A percentile compares a stretch with the other conserved stretches of the same genome.
Conservation (phyloP, 2,797 vertebrate species). For the Scarus forsteni region DNA sequence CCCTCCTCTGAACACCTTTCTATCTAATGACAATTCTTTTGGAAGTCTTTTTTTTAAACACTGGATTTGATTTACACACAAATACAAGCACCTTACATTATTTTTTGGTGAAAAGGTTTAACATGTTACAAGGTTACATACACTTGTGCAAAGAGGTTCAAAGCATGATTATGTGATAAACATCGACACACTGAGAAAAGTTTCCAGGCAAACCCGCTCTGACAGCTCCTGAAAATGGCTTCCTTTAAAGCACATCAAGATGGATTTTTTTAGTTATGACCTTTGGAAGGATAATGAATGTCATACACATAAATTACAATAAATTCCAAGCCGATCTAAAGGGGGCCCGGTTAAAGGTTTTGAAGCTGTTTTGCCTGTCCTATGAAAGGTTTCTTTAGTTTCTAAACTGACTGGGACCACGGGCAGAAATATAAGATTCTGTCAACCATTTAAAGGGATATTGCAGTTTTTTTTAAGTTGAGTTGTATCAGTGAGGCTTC, state of each 20-base stretch:
- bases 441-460: too few species aligned
- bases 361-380: too few species aligned
- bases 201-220: constrained; percentile 49
- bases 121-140: constrained; percentile 57
- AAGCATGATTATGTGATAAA: constrained; percentile 61
- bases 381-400: too few species aligned
- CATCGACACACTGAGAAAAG: constrained; percentile 32
- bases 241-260: constrained; percentile 16
- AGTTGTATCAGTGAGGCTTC: too few species aligned
- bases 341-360: too few species aligned
- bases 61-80: constrained; percentile 69
- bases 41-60: constrained; percentile 64
- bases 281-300: constrained; percentile 28
- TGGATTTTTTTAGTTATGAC: constrained; percentile 27
- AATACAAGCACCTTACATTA: constrained; percentile 65
- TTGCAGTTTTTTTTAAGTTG: too few species aligned
- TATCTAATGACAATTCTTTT: constrained; percentile 21
- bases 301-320: constrained; percentile 30
- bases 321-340: constrained; percentile 8
- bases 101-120: constrained; percentile 64
- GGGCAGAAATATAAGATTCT: too few species aligned
- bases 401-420: too few species aligned
- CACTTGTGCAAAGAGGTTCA: constrained; percentile 75
- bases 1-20: constrained; percentile 30
- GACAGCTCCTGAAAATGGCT: constrained; percentile 33